Evolutionary conservation across 2,113 vertebrate species (phyloP).

Genomic region (Hippocampus zosterae): DNA sequence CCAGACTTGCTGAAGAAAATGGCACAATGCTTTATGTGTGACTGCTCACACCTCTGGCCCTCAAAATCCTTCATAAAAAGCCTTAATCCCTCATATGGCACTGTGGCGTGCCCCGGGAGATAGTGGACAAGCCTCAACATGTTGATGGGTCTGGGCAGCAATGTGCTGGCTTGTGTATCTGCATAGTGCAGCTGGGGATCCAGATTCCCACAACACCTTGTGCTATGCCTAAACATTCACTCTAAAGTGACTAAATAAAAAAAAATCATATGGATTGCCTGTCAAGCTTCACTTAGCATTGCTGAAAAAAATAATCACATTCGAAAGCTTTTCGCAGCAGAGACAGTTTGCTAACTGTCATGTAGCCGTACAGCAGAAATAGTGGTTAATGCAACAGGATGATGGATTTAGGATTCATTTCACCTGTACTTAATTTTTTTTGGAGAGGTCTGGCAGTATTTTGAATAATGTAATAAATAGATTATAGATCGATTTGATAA

Average conservation of each 20-base stretch:
- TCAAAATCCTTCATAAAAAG: constrained; percentile 62
- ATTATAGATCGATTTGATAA: not conserved
- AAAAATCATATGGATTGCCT: constrained; percentile 28
- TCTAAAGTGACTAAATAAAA: constrained; percentile 25
- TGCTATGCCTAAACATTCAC: constrained; percentile 48
- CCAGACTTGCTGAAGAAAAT: constrained; percentile 37
- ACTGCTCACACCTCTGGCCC: constrained; percentile 52
- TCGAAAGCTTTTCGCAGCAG: constrained; percentile 17
- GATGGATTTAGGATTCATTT: constrained; percentile 4
- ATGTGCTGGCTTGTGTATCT: constrained; percentile 60
- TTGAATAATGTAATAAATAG: constrained; percentile 4
- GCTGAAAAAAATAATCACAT: constrained; percentile 22
- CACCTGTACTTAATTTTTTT: not conserved
- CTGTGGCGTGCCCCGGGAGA: constrained; percentile 54
- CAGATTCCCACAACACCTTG: constrained; percentile 43
- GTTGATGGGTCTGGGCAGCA: constrained; percentile 62
- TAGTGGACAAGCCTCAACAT: constrained; percentile 52
- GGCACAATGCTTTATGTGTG: constrained; percentile 23
- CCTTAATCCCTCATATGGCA: constrained; percentile 56
- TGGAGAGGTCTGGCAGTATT: constrained; percentile 16
- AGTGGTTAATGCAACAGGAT: not conserved
- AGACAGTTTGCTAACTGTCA: constrained; percentile 26
- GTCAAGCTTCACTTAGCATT: constrained; percentile 27
- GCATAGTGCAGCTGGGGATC: constrained; percentile 61
- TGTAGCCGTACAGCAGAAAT: constrained; percentile 6